Evolutionary conservation across 2,113 vertebrate genomes (phyloP).

Genomic region (Corythornis vintsioides): DNA sequence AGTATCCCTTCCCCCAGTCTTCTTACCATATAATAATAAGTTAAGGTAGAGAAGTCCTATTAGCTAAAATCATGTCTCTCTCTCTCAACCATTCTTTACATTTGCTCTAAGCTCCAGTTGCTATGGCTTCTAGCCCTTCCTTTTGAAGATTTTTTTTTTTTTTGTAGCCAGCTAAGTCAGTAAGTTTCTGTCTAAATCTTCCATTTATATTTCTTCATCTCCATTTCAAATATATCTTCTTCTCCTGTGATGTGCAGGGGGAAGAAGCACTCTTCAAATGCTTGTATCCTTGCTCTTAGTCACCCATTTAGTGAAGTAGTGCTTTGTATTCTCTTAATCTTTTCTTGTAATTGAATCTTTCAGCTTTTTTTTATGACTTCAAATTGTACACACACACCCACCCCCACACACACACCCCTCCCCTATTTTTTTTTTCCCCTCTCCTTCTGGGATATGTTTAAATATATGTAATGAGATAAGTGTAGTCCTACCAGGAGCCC

Average conservation of each 20-base stretch:
- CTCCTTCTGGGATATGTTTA: background rate
- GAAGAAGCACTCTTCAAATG: background rate
- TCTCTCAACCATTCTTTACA: constrained; percentile 1
- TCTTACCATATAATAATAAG: background rate
- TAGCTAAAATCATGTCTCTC: background rate
- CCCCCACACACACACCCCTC: too few species aligned
- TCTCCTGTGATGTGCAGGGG: background rate
- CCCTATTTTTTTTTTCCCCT: fast-evolving
- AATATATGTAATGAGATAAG: background rate
- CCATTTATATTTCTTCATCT: constrained; percentile 39
- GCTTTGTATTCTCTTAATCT: constrained; percentile 46
- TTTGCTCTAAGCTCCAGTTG: constrained; percentile 42
- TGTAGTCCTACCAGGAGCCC: constrained; percentile 1
- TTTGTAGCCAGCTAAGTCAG: background rate
- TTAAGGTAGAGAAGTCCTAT: background rate
- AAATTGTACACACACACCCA: background rate
- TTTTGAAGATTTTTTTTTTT: background rate
- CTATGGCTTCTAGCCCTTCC: constrained; percentile 17
- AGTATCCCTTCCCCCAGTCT: background rate
- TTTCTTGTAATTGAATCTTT: constrained; percentile 44
- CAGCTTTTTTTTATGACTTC: background rate
- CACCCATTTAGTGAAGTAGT: constrained; percentile 50
- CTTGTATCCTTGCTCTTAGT: constrained; percentile 41
- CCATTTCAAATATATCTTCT: background rate
- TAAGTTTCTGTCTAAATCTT: constrained; percentile 14